Percentiles rank a stretch among this genome's conserved stretches.
phyloP scores from a whole-genome alignment of 35 echinoderm and acorn worm species.

The Lytechinus pictus region DNA sequence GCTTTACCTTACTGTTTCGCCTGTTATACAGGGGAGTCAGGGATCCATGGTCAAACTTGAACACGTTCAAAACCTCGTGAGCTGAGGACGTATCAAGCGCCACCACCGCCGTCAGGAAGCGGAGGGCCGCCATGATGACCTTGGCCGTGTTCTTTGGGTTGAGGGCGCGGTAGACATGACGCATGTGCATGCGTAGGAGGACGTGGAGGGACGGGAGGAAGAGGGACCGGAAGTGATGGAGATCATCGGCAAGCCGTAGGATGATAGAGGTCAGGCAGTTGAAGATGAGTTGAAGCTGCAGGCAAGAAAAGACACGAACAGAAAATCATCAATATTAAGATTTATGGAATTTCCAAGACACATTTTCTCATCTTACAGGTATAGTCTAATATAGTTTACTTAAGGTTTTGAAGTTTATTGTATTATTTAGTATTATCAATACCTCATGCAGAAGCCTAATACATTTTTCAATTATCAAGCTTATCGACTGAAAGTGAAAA shows the following conservation, averaged over 20 bases:
- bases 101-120: conserved; percentile 28
- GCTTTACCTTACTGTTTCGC: conserved; percentile 45
- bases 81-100: conserved; percentile 8
- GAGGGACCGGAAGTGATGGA: conserved; percentile 24
- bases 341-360: background rate
- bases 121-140: conserved; percentile 50
- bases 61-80: conserved; percentile 50
- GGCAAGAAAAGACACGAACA: background rate
- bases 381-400: too few relatives aligned
- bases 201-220: conserved; percentile 2
- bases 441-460: too few relatives aligned
- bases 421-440: too few relatives aligned
- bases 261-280: conserved; percentile 40
- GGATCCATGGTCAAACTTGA: conserved; percentile 43
- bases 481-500: too few relatives aligned
- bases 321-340: background rate
- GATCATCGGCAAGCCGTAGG: conserved; percentile 38
- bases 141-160: conserved; percentile 36
- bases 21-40: background rate
- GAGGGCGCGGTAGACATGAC: conserved; percentile 44
- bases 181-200: conserved; percentile 49
- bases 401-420: too few relatives aligned
- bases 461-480: too few relatives aligned
- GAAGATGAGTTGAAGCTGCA: conserved; percentile 48
- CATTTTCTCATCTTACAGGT: too few relatives aligned